phyloP scores from a whole-genome alignment of 2,113 vertebrate genomes.

The Spheniscus mendiculus region DNA sequence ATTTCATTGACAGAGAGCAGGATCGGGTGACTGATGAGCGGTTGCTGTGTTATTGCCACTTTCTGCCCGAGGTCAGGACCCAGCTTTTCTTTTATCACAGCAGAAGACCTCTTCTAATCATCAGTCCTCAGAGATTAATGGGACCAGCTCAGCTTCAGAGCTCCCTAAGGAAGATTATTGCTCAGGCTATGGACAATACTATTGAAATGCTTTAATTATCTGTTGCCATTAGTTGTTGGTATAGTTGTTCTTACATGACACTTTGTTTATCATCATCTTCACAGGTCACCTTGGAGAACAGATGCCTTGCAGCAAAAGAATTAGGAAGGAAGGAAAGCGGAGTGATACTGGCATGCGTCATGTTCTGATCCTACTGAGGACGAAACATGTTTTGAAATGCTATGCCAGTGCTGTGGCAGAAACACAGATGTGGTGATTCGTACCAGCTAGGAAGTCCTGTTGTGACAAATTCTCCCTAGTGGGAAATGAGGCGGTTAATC shows the following conservation, averaged over 20 bases:
- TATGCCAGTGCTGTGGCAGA: not conserved
- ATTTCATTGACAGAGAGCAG: not conserved
- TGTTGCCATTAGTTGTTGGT: not conserved
- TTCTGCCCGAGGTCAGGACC: not conserved
- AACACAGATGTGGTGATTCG: not conserved
- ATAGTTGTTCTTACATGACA: not conserved
- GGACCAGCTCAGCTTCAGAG: not conserved
- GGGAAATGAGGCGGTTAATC: not conserved
- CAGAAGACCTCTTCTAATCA: conserved; percentile 19
- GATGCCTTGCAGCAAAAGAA: not conserved
- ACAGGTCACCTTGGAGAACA: not conserved
- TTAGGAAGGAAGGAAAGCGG: not conserved
- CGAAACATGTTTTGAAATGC: not conserved
- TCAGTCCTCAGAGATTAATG: not conserved
- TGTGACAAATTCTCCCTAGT: not conserved
- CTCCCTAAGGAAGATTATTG: not conserved
- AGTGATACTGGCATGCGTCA: not conserved
- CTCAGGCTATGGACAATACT: not conserved
- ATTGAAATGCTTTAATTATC: conserved; percentile 30
- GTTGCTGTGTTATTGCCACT: not conserved
- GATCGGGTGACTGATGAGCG: not conserved
- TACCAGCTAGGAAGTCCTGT: not conserved
- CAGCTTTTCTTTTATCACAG: not conserved
- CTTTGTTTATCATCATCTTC: not conserved
- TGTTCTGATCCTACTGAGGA: not conserved